Percentiles rank a stretch among this genome's conserved stretches.
Conservation (phyloP, 2,113 vertebrate species). For the Gambusia holbrooki region DNA sequence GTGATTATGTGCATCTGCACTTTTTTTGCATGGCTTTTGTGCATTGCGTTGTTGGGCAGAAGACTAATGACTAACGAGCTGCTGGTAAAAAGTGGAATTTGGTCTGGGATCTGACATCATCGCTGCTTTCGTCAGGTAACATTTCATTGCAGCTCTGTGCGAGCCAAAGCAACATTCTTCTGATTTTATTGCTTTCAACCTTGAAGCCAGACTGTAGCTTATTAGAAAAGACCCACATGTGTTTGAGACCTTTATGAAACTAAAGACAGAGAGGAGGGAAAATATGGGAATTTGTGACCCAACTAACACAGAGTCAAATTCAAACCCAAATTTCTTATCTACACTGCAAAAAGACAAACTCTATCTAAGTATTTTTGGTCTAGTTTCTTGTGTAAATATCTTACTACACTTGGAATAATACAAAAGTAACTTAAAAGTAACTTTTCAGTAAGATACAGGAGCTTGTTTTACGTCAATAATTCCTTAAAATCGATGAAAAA, state of each 20-base stretch:
- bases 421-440: no score
- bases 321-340: neutral
- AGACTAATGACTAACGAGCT: conserved; percentile 17
- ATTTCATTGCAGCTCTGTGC: neutral
- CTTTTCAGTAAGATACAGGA: no score
- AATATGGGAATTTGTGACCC: neutral
- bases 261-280: neutral
- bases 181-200: conserved; percentile 39
- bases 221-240: conserved; percentile 16
- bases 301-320: neutral
- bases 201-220: conserved; percentile 22
- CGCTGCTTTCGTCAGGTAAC: conserved; percentile 11
- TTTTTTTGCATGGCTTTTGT: neutral
- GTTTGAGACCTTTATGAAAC: conserved; percentile 29
- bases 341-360: no score
- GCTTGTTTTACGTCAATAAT: no score
- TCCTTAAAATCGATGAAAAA: no score
- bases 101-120: conserved; percentile 31
- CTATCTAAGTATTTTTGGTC: no score
- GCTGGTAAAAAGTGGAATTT: conserved; percentile 33
- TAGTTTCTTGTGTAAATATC: no score
- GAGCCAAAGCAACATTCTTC: conserved; percentile 41
- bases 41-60: conserved; percentile 3
- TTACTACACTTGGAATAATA: no score
- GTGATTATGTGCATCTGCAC: neutral